These are phyloP conservation scores for Phrynocephalus vlangalii DNA, from an alignment of 2,797 vertebrate species.

Conservation along the genomic window DNA sequence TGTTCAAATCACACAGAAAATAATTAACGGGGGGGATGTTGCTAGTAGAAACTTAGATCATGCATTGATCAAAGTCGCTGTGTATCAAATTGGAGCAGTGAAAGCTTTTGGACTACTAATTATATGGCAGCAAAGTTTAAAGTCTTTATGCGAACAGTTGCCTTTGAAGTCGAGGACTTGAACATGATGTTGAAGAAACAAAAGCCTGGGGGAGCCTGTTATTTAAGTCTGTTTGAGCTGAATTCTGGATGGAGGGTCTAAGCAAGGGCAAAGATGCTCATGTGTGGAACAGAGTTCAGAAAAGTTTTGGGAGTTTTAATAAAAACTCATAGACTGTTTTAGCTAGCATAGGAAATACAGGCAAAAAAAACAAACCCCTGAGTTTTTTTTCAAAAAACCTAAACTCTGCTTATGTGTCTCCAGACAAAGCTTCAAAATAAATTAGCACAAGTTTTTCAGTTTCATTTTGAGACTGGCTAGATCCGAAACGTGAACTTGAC, in stretches of 20 bases:
- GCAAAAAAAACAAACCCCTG: too few relatives aligned
- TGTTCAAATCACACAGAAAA: conserved; percentile 30
- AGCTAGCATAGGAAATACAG: too few relatives aligned
- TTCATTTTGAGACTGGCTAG: conserved; percentile 35
- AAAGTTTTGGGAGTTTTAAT: too few relatives aligned
- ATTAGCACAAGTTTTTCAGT: conserved; percentile 23
- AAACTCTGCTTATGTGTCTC: neutral
- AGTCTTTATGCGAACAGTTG: conserved; percentile 30
- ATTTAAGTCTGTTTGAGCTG: neutral
- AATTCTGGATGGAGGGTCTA: accelerated
- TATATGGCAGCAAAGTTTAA: neutral
- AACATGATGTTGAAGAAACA: conserved; percentile 9
- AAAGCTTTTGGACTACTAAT: conserved; percentile 9
- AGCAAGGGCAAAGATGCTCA: neutral
- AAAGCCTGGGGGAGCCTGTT: neutral
- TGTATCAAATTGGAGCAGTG: conserved; percentile 16
- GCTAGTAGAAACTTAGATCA: conserved; percentile 33
- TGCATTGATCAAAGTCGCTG: conserved; percentile 20
- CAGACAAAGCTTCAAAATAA: conserved; percentile 22
- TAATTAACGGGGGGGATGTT: conserved; percentile 5
- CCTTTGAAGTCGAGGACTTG: conserved; percentile 14
- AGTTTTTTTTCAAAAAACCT: too few relatives aligned
- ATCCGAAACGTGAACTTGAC: conserved; percentile 11
- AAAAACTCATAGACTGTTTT: too few relatives aligned
- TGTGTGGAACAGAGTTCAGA: conserved; percentile 4